Base-by-base conservation (phyloP, 2,113 vertebrate species). In the Motacilla alba region DNA sequence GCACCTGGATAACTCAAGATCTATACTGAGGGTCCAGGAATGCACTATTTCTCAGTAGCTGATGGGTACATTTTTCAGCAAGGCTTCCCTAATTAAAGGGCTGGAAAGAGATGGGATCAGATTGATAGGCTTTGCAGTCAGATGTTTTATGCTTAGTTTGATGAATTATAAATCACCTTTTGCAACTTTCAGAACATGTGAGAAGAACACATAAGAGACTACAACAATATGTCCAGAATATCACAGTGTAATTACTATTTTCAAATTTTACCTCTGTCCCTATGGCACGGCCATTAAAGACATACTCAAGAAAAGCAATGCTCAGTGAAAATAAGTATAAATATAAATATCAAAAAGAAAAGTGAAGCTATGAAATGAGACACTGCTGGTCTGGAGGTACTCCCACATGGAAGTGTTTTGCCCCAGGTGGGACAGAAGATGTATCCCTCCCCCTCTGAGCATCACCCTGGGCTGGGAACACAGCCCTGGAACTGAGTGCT, bases 61-160 rank as follows among this genome's bases (percentile, higher is more conserved):
- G 96, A 98, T 97, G 96, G 96, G 96, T 95, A 97, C 96, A 97
- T 97, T 97, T 97, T 98, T 97, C 97, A 97, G 97, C 95, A 95
- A 97, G 96, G 95, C 91, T 96, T 96, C 96, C 90, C 96, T 98
- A 98, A 98, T 98, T 98, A 98, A 98, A 97, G 93, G 87, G 88
- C 97, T 96, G 90, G 96, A 96, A 96, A 94, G 90, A 96, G 97
- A 97, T 92, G 91, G 70, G 52, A 95, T 95, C 95, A 96, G 96
- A 98, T 96, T 97, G 97, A 98, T 97, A 95, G 92, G 93, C 94
- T 97, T 95, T 92, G 95, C 95, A 97, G 95, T 95, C 90, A 94
- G 92, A 94, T 95, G 95, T 97, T 97, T 97, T 95, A 97, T 6
- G 46, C 93, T 96, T 88, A 97, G 96, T 97, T 97, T 98, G 95